Evolutionary conservation across 2,888 invertebrate species (phyloP).

Genomic region (Siphlonurus alternatus): DNA sequence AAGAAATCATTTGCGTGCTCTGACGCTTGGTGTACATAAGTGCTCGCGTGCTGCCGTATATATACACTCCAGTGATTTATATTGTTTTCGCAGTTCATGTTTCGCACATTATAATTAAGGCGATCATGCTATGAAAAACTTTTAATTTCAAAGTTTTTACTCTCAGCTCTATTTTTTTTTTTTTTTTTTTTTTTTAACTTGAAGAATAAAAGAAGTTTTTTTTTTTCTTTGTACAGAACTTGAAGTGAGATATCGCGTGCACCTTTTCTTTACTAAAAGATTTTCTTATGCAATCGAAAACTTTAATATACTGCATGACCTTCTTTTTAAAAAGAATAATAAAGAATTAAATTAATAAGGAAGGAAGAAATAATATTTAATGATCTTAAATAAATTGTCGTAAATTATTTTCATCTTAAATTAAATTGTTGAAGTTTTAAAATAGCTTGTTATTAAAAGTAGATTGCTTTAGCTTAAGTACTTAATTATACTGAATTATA

Average conservation of each 20-base stretch:
- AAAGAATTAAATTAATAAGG: no score
- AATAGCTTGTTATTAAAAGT: not conserved
- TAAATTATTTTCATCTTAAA: no score
- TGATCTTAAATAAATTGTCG: no score
- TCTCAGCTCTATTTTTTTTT: not conserved
- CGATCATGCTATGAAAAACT: not conserved
- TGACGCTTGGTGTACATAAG: not conserved
- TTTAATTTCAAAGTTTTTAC: not conserved
- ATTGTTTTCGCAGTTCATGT: not conserved
- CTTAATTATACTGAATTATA: no score
- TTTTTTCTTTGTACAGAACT: not conserved
- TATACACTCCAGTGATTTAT: not conserved
- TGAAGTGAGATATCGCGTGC: not conserved
- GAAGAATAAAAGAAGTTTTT: not conserved
- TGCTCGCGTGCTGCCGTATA: not conserved
- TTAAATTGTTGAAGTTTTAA: not conserved
- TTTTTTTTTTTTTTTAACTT: not conserved
- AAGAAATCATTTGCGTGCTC: not conserved
- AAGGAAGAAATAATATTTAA: no score
- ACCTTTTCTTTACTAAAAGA: not conserved
- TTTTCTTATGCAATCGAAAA: not conserved
- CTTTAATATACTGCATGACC: not conserved
- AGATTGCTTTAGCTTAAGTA: no score
- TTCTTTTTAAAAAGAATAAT: not conserved
- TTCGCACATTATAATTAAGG: not conserved